Evolutionary conservation across 2,888 invertebrate species (phyloP), one percentile per base, ranked within the genome.

Genomic region (Aquatica leii): DNA sequence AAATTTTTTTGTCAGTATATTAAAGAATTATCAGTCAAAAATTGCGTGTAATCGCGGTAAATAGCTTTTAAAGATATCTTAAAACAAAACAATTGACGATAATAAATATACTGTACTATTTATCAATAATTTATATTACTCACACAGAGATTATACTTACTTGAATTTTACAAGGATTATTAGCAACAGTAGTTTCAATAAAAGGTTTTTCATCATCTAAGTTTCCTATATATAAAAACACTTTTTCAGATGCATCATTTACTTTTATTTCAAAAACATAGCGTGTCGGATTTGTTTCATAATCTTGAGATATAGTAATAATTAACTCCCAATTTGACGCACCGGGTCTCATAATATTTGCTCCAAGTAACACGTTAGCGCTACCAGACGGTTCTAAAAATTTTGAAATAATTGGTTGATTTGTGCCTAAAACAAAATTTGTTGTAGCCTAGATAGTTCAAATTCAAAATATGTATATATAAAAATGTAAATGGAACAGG

Each of bases 61-160:
- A 20, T 69, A n/a, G 11, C 67, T 43, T 6, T 64, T 59, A 65
- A 66, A 69, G n/a, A 49, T 58, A 17, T 57, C 57, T 70, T 73
- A 49, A 24, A n/a, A n/a, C n/a, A n/a, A n/a, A n/a, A n/a, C n/a
- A n/a, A n/a, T n/a, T n/a, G n/a, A n/a, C n/a, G n/a, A n/a, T n/a
- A n/a, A n/a, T n/a, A n/a, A n/a, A n/a, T n/a, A n/a, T n/a, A n/a
- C n/a, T n/a, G n/a, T n/a, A n/a, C n/a, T n/a, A n/a, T n/a, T n/a
- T n/a, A n/a, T n/a, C n/a, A n/a, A n/a, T n/a, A n/a, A n/a, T n/a
- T n/a, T n/a, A n/a, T n/a, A n/a, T n/a, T n/a, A n/a, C n/a, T n/a
- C n/a, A 34, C 34, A 34, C n/a, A n/a, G n/a, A n/a, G n/a, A n/a
- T n/a, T n/a, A n/a, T n/a, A 50, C 55, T 61, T 55, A 61, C 61